phyloP scores from a whole-genome alignment of 2,888 invertebrate species.

The Leucoptera coffeella region DNA sequence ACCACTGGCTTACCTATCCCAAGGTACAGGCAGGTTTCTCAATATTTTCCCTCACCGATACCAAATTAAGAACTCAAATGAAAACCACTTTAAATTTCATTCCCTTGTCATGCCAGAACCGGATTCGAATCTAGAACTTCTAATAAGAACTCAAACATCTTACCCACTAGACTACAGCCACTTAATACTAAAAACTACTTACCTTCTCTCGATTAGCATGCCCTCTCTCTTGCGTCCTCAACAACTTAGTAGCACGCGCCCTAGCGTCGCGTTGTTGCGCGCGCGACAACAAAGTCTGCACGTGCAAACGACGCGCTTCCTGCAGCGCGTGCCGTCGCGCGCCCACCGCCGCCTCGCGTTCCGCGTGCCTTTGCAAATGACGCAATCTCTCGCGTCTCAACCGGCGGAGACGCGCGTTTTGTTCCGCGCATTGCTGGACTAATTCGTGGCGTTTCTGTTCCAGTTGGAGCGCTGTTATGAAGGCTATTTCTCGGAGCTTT shows the following conservation, averaged over 20 bases:
- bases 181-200: too few species aligned
- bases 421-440: conserved; percentile 73
- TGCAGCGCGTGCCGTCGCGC: conserved; percentile 80
- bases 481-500: conserved; percentile 93
- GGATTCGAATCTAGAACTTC: too few species aligned
- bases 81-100: too few species aligned
- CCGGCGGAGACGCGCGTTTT: conserved; percentile 66
- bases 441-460: conserved; percentile 92
- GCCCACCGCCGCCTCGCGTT: conserved; percentile 93
- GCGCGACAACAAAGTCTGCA: conserved; percentile 74
- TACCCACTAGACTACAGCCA: too few species aligned
- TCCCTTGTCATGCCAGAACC: too few species aligned
- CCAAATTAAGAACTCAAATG: too few species aligned
- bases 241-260: conserved; percentile 64
- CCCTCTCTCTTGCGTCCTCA: conserved; percentile 69
- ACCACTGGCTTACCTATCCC: too few species aligned
- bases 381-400: conserved; percentile 82
- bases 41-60: too few species aligned
- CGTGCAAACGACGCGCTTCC: conserved; percentile 69
- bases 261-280: conserved; percentile 75
- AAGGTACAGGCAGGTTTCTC: too few species aligned
- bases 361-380: conserved; percentile 67
- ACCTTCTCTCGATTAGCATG: conserved; percentile 73
- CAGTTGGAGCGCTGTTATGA: conserved; percentile 92
- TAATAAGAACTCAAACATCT: too few species aligned